A percentile compares a stretch with the other conserved stretches of the same genome.
Evolutionary conservation across 2,113 vertebrate species (phyloP).

Genomic region (Hassar affinis): DNA sequence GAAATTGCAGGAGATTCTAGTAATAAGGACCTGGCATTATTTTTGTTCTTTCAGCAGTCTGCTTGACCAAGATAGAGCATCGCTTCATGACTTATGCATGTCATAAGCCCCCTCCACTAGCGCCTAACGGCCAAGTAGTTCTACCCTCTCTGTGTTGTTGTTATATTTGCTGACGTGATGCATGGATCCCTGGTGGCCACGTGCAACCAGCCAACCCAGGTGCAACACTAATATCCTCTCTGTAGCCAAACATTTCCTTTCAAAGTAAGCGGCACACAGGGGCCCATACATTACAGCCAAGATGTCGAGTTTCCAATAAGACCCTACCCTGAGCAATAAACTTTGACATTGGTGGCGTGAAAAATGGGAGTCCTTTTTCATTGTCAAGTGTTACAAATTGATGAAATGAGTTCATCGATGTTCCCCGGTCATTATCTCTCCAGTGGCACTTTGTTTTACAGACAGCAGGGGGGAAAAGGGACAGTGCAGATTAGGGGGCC

Average conservation of each 20-base stretch:
- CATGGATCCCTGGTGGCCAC: conserved; percentile 87
- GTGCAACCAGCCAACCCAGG: conserved; percentile 84
- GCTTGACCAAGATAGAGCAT: conserved; percentile 50
- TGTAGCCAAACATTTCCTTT: conserved; percentile 99
- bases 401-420: conserved; percentile 91
- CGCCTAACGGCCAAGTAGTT: conserved; percentile 45
- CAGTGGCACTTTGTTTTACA: conserved; percentile 94
- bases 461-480: conserved; percentile 84
- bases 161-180: conserved; percentile 79
- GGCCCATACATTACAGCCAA: conserved; percentile 94
- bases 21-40: conserved; percentile 43
- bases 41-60: conserved; percentile 52
- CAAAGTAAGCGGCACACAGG: conserved; percentile 92
- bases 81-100: conserved; percentile 56
- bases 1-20: conserved; percentile 17
- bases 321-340: conserved; percentile 82
- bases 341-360: conserved; percentile 88
- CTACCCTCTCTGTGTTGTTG: conserved; percentile 64
- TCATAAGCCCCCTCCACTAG: conserved; percentile 44
- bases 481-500: conserved; percentile 84
- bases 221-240: conserved; percentile 92
- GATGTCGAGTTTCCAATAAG: conserved; percentile 84
- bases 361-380: conserved; percentile 83
- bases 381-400: conserved; percentile 96
- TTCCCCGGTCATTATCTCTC: conserved; percentile 91